Evolutionary conservation across 1,140 invertebrate species (phyloP), one percentile per base, ranked within the genome.

Genomic region (Drosophila tani): DNA sequence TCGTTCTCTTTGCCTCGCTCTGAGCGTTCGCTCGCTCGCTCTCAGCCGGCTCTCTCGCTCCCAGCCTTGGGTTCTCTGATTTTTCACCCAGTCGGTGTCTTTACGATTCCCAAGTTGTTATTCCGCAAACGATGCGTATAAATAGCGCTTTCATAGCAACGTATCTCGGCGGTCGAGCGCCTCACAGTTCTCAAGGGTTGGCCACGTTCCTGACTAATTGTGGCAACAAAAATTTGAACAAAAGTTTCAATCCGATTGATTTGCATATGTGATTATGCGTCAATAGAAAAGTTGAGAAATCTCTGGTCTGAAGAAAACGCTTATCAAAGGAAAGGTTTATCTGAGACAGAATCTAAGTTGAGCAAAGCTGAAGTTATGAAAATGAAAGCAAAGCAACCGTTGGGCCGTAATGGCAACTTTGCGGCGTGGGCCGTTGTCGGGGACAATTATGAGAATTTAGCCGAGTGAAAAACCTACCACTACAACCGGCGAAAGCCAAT

Each of bases 181-280:
- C 62, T 70, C 67, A 55, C 67, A 70, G 67, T 70, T 38, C 17
- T 67, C 62, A 70, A 70, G 67, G 64, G 57, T 67, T 67, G 64
- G 57, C 58, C 64, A 67, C 64, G 43, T 29, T 67, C 64, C 64
- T 15, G 32, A 67, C 58, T 64, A 67, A 67, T 67, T 63, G 64
- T 67, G 64, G 57, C 27, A 47, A 60, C 40, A 41, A 46, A 45
- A 29, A 45, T 59, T 12, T 19, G 53, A 38, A 35, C 27, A 29
- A 29, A 29, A 29, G 27, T 29, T 29, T 29, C 21, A 29, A 24
- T 45, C 8, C n/a, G n/a, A n/a, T n/a, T n/a, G 21, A 17, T n/a
- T n/a, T 24, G 21, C 21, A 24, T 24, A 24, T 4, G 21, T 24
- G n/a, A n/a, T 3, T 24, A 24, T 24, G 21, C 21, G 21, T 4